Base-by-base conservation (phyloP, 92 coral and sea anemone genomes). In the Diadumene lineata region DNA sequence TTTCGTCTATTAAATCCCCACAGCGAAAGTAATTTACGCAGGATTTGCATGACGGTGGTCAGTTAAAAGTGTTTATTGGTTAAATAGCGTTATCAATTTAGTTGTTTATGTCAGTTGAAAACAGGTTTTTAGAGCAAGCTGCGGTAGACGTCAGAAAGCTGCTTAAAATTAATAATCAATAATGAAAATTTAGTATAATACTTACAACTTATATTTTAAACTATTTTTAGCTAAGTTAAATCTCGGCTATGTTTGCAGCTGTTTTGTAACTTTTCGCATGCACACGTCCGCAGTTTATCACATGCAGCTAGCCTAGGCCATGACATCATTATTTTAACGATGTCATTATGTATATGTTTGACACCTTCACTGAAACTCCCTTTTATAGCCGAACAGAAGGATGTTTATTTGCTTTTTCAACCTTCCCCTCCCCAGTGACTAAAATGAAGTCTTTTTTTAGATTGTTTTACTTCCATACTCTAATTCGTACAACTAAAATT, bases 321-420 rank as follows among this genome's bases (percentile, higher is more conserved):
- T 53, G 58, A 53, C 58, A 15, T 53, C 58, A 53, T 53, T 6
- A 2, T 53, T 13, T 4, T 53, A 53, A 13, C 19, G 58, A 53
- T 23, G 58, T 53, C 58, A 21, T 53, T 3, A 3, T 53, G 58
- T 15, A n/a, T n/a, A 4, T 21, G 58, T 2, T 53, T 4, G 58
- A 53, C 64, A 58, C 15, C 64, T 58, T 58, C 64, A 58, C 64
- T 58, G 64, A 53, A 53, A 16, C 58, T 23, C 58, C 2, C 4
- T 21, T 44, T 44, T 17, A 17, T 8, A 44, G 17, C 9, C 51
- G 10, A 44, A 44, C 10, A 44, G 51, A 44, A 44, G 9, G 51
- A 9, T 21, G 19, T 21, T 53, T 23, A 15, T 53, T 53, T 15
- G 58, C 58, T 21, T 53, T 23, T 23, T 23, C 58, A 9, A 38